Conservation (phyloP, 2,113 vertebrate species). For the Phrynosoma blainvillii region DNA sequence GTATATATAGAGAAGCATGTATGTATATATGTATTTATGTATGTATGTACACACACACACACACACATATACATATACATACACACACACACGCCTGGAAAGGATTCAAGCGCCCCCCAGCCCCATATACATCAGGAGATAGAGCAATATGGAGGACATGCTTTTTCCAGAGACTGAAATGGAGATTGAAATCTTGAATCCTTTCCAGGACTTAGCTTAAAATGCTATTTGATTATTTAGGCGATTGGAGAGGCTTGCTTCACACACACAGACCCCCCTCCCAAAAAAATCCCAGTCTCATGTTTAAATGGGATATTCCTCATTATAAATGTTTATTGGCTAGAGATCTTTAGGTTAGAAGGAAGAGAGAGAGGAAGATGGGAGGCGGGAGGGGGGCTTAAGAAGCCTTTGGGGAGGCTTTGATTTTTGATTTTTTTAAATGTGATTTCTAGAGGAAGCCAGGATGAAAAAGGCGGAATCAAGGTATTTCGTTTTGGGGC, state of each 20-base stretch:
- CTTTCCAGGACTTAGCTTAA: slow-evolving; percentile 44
- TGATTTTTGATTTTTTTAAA: background rate
- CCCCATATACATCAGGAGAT: no score
- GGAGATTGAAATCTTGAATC: slow-evolving; percentile 27
- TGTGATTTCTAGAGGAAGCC: background rate
- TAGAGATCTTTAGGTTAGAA: slow-evolving; percentile 46
- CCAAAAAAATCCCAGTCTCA: slow-evolving; percentile 31
- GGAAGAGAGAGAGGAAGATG: slow-evolving; percentile 3
- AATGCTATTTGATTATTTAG: slow-evolving; percentile 47
- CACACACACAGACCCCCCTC: no score
- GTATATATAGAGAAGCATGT: no score
- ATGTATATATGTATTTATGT: no score
- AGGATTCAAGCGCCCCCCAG: no score
- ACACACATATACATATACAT: no score
- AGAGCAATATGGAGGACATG: no score
- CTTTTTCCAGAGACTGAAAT: background rate
- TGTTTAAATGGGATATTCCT: slow-evolving; percentile 49
- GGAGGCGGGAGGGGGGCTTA: background rate
- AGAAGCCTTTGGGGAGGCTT: background rate
- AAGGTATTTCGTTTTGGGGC: no score
- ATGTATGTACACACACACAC: no score
- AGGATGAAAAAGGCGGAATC: background rate
- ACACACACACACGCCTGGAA: no score
- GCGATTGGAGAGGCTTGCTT: slow-evolving; percentile 47
- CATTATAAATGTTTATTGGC: slow-evolving; percentile 57